Conservation (phyloP, 92 coral and sea anemone genomes). For the Palythoa grandis region DNA sequence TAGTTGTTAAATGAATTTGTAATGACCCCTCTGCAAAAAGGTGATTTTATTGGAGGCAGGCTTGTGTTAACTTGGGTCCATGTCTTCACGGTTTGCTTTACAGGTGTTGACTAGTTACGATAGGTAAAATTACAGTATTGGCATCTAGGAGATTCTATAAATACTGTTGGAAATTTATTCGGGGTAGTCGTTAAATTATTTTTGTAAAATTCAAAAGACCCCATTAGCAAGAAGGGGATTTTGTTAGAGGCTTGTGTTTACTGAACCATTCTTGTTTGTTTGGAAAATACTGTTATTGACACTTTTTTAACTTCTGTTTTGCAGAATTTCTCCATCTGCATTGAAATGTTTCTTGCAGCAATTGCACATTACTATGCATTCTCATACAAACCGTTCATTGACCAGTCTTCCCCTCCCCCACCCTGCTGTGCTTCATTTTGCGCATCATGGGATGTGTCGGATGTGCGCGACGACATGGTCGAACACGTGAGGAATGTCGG, state of each 20-base stretch:
- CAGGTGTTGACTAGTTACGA: background rate
- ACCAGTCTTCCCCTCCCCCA: conserved; percentile 81
- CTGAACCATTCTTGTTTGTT: background rate
- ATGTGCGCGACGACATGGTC: conserved; percentile 87
- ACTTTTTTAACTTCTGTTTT: background rate
- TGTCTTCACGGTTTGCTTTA: no score
- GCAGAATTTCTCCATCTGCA: conserved; percentile 84
- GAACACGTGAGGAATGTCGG: conserved; percentile 90
- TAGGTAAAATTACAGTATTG: background rate
- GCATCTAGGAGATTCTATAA: no score
- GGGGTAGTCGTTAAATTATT: no score
- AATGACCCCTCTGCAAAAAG: no score
- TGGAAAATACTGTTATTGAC: background rate
- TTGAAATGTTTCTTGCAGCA: conserved; percentile 92
- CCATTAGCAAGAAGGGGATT: no score
- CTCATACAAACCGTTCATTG: conserved; percentile 89
- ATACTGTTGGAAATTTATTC: no score
- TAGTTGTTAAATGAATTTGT: no score
- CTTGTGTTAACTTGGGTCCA: no score
- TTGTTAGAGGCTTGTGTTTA: no score
- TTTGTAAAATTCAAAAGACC: no score
- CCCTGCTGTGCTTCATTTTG: conserved; percentile 93
- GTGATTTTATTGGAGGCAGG: no score
- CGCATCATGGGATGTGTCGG: conserved; percentile 94
- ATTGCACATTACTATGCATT: conserved; percentile 88